A percentile compares a stretch with the other conserved stretches of the same genome.
phyloP scores from a whole-genome alignment of 2,113 vertebrate species.

The Antechinus stuartii region DNA sequence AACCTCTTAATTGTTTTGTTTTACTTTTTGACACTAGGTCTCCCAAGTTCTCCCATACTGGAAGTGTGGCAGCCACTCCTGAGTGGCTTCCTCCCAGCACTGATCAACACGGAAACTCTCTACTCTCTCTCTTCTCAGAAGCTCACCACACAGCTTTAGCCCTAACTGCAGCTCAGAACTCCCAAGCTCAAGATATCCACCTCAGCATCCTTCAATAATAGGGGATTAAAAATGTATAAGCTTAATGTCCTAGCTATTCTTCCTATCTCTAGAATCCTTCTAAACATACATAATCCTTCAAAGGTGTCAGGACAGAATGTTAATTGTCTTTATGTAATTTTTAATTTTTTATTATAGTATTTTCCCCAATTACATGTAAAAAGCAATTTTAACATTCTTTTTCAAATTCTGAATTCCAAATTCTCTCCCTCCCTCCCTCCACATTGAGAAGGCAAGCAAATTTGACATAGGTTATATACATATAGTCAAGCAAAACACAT shows the following conservation, averaged over 20 bases:
- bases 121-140: not conserved
- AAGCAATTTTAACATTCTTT: not conserved
- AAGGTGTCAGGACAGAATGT: not conserved
- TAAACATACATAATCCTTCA: not conserved
- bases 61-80: not conserved
- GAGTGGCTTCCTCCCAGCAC: not conserved
- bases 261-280: not conserved
- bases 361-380: not conserved
- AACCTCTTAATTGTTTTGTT: not conserved
- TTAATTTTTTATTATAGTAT: not conserved
- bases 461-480: not conserved
- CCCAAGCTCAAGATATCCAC: not conserved
- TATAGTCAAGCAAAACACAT: too few relatives aligned
- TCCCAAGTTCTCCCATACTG: not conserved
- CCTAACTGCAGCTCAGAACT: not conserved
- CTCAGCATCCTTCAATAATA: not conserved
- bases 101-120: not conserved
- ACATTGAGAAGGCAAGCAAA: not conserved
- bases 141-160: not conserved
- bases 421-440: not conserved
- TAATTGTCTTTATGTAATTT: not conserved
- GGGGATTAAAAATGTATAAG: not conserved
- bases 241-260: not conserved
- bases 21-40: not conserved
- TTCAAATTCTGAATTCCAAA: not conserved